A percentile compares a stretch with the other conserved stretches of the same genome.
phyloP scores from a whole-genome alignment of 2,797 vertebrate genomes.

The Megaceryle alcyon region DNA sequence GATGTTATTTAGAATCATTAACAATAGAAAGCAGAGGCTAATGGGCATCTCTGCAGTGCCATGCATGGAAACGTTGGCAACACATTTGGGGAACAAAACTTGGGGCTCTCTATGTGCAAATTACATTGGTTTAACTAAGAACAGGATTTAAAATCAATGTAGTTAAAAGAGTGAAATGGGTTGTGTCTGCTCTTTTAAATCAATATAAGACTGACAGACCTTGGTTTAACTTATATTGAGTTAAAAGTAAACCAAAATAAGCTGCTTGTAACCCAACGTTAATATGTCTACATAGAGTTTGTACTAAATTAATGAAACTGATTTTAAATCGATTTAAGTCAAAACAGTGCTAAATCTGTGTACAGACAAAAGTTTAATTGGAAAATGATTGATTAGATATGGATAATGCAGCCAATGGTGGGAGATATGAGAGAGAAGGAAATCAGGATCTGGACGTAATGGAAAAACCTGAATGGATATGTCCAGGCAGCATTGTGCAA shows the following conservation, averaged over 20 bases:
- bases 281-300: neutral
- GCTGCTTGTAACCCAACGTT: neutral
- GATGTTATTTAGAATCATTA: neutral
- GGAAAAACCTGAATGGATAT: neutral
- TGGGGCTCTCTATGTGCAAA: neutral
- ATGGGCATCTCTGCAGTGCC: neutral
- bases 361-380: neutral
- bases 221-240: neutral
- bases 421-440: neutral
- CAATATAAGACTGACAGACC: neutral
- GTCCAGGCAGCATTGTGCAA: neutral
- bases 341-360: neutral
- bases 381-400: slow-evolving; percentile 7
- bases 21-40: slow-evolving; percentile 18
- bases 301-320: neutral
- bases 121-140: neutral
- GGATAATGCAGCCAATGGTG: neutral
- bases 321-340: neutral
- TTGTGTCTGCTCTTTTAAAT: slow-evolving; percentile 1
- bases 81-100: neutral
- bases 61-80: neutral
- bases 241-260: slow-evolving; percentile 25
- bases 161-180: neutral
- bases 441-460: neutral
- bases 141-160: neutral